Base-by-base conservation (phyloP, 2,888 invertebrate species). In the Abrostola triplasia region DNA sequence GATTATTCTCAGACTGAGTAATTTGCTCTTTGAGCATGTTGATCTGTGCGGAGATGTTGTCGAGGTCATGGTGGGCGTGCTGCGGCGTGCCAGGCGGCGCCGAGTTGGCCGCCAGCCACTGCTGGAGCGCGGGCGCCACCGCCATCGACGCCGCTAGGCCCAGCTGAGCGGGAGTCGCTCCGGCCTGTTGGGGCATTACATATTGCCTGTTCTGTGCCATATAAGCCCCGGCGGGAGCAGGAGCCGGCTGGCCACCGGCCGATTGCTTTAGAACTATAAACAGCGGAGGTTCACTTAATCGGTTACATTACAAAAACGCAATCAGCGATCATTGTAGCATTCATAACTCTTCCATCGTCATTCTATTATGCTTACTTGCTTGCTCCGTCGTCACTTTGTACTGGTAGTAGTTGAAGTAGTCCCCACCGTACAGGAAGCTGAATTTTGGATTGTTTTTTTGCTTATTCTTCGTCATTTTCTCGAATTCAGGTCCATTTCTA, bases 401-500 rank as follows among this genome's bases (percentile, higher is more conserved):
- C 92, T 98, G 98, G 94, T 99, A 99, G 93, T 99, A 99, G 91
- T 97, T 98, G 94, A 97, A 98, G 94, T 97, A 97, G 86, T 99
- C 99, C 62, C 99, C 99, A 77, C 99, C 99, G 94, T 98, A 99
- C 68, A 99, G 96, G 95, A 99, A 99, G 84, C 97, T 97, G 95
- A 99, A 99, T 91, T 99, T 99, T 5, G 99, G 98, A 93, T 99
- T 99, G 88, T 98, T 98, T 92, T 98, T 98, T 93, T 99, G 99
- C 94, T 99, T 99, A 88, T 98, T 98, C 95, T 99, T 99, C 68
- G 99, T 99, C 97, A 99, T 99, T 94, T 98, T 97, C 95, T 99
- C 99, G 94, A 99, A 99, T 90, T 99, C 99, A n/a, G 98, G 99
- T 59, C 99, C 99, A 97, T 99, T 99, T 93, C 99, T 95, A 66